phyloP scores from a whole-genome alignment of 2,113 vertebrate species.

The Peromyscus polionotus region DNA sequence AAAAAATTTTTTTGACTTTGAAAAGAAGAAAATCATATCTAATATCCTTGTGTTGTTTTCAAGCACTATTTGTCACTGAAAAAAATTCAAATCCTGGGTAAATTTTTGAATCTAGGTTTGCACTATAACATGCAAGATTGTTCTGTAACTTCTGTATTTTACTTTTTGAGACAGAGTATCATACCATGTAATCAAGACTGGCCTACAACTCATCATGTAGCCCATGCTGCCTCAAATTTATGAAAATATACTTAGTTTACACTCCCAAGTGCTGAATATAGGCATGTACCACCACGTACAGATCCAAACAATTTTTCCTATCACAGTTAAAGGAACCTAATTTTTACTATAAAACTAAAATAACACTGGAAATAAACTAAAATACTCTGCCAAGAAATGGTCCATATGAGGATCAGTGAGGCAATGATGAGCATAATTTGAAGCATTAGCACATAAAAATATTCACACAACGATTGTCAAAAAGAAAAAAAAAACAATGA shows the following conservation, averaged over 20 bases:
- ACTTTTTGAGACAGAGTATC: background rate
- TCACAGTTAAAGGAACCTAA: background rate
- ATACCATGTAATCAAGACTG: background rate
- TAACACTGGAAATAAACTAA: background rate
- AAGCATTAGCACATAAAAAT: background rate
- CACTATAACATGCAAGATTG: background rate
- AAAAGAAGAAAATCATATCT: background rate
- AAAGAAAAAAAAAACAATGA: background rate
- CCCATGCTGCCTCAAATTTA: background rate
- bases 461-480: background rate
- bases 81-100: background rate
- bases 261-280: background rate
- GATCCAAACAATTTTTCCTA: background rate
- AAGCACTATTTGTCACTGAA: background rate
- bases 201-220: background rate
- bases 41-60: background rate
- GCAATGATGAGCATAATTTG: background rate
- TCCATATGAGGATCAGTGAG: background rate
- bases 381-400: background rate
- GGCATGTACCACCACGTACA: background rate
- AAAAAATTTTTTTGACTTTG: background rate
- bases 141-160: background rate
- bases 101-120: background rate
- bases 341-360: background rate
- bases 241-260: background rate